phyloP scores from a whole-genome alignment of 2,797 vertebrate species.

The Cryptoblepharus egeriae region DNA sequence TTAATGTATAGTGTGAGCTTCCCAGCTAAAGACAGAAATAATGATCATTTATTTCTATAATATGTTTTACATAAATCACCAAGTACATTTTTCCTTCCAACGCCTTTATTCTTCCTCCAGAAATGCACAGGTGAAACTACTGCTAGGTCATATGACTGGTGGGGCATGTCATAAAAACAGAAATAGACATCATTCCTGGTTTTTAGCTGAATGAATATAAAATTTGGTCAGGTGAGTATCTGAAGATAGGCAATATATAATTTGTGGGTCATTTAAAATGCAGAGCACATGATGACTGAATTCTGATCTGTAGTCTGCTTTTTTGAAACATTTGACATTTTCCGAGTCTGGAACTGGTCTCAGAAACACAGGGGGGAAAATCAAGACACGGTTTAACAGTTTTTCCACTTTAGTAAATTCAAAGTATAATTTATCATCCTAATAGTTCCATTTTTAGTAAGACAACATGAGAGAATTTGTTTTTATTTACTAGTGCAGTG shows the following conservation, averaged over 20 bases:
- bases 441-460: not conserved
- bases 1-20: not conserved
- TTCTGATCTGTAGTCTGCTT: constrained; percentile 8
- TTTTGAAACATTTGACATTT: not conserved
- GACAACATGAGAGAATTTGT: not conserved
- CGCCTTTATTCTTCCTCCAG: not conserved
- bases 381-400: not conserved
- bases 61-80: not conserved
- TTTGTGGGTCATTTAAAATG: not conserved
- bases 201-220: constrained; percentile 3
- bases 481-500: not conserved
- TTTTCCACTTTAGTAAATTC: not conserved
- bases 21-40: not conserved
- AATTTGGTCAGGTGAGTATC: constrained; percentile 9
- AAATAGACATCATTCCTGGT: not conserved
- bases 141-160: too few relatives aligned
- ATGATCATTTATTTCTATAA: not conserved
- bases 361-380: not conserved
- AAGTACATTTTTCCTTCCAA: too few relatives aligned
- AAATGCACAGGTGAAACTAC: not conserved
- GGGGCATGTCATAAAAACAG: not conserved
- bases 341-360: not conserved
- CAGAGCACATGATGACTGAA: not conserved
- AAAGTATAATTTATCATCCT: not conserved
- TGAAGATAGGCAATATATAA: constrained; percentile 3